Base-by-base conservation (phyloP, 2,888 invertebrate genomes). In the Amphipyra tragopoginis region DNA sequence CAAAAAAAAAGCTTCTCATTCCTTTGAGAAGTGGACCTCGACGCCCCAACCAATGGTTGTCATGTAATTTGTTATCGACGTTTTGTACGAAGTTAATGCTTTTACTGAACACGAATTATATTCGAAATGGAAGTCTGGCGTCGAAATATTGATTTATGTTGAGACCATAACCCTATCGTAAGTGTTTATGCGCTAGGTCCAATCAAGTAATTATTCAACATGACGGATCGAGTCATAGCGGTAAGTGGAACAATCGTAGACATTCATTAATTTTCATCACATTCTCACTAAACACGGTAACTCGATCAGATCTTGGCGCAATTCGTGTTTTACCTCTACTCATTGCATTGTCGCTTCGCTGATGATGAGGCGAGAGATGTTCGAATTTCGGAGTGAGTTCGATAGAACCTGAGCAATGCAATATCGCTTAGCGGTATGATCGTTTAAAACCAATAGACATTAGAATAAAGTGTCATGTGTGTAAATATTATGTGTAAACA, bases 141-240 rank as follows among this genome's bases (percentile, higher is more conserved):
- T 49, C 54, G 33, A 57, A 64, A 45, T 56, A 56, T 59, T 59
- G 45, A 62, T 61, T 43, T 49, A 44, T 7, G 29, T 13, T 29
- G 14, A n/a, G 7, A 42, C 7, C 6, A 6, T 43, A 39, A 49
- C 13, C 10, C 0, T 21, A 33, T 1, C 45, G 8, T 1, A 14
- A n/a, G 43, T 34, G 15, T 52, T 8, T n/a, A 39, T 47, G 9
- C 1, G 2, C 8, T 57, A 55, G n/a, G 10, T 44, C 39, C 6
- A 39, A 45, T 15, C 6, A 52, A 49, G 8, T 26, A 44, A 43
- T 44, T 48, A 39, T 36, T 56, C 44, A 82, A 66, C 56, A 93
- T 93, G 92, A 80, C 89, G 56, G 93, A 93, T 60, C 88, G 93
- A 78, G 82, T 89, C 21, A 93, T 93, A 79, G 91, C 93, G 69